These are phyloP conservation scores for Onychomys leucogaster DNA, from an alignment of 2,797 vertebrate genomes.

Conservation along the genomic window DNA sequence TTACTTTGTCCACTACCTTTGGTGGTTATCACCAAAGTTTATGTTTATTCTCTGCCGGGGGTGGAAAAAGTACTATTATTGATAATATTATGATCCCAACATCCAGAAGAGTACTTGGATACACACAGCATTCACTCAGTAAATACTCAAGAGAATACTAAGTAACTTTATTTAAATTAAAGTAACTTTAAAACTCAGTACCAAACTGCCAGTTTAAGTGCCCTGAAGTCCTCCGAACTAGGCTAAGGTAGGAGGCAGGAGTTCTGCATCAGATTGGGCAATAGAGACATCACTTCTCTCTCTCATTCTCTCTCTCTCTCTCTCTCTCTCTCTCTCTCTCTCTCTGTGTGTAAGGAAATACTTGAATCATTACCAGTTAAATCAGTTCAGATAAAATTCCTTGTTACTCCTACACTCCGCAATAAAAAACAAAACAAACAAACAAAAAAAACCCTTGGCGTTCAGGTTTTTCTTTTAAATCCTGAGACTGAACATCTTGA, in stretches of 20 bases:
- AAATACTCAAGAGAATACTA: neutral
- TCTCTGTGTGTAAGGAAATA: too few relatives aligned
- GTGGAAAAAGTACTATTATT: neutral
- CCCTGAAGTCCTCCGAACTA: neutral
- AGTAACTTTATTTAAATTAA: neutral
- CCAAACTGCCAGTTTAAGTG: neutral
- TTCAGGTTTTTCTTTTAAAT: neutral
- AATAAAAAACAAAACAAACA: too few relatives aligned
- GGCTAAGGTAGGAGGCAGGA: neutral
- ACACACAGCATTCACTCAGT: neutral
- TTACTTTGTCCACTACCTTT: conserved; percentile 18
- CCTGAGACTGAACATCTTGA: neutral
- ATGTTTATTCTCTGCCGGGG: neutral
- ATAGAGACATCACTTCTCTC: neutral
- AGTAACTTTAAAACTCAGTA: conserved; percentile 34
- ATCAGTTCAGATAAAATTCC: neutral
- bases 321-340: too few relatives aligned
- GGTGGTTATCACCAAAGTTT: neutral
- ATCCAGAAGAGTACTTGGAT: neutral
- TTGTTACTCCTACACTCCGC: neutral
- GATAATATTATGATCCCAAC: neutral
- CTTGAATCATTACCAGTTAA: conserved; percentile 15
- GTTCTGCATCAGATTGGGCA: neutral
- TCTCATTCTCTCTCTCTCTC: too few relatives aligned
- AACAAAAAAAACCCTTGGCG: neutral